phyloP scores from a whole-genome alignment of 1,140 invertebrate species.

The Drosophila yakuba region DNA sequence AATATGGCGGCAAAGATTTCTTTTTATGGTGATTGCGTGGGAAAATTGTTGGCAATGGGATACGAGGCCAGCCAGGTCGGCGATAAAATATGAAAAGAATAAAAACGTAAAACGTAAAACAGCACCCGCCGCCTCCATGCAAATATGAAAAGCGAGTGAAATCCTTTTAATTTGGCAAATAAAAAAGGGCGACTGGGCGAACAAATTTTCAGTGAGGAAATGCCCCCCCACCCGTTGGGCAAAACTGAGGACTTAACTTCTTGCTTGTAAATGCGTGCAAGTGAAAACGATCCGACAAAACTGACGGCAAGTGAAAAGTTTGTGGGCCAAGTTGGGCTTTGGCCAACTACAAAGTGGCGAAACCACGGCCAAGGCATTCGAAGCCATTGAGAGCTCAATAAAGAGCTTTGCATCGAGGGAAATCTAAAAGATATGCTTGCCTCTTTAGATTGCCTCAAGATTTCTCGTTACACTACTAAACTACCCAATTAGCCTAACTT shows the following conservation, averaged over 20 bases:
- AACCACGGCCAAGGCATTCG: constrained; percentile 39
- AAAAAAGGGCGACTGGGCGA: constrained; percentile 40
- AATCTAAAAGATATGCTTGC: constrained; percentile 1
- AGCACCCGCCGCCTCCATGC: constrained; percentile 49
- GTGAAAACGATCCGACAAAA: constrained; percentile 16
- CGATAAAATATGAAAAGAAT: constrained; percentile 68
- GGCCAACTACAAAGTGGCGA: constrained; percentile 39
- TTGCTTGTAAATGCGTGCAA: constrained; percentile 50
- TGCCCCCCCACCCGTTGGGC: constrained; percentile 8
- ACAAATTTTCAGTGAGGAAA: constrained; percentile 29
- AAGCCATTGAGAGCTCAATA: constrained; percentile 25
- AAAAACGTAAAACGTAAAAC: constrained; percentile 19
- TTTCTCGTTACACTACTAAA: not conserved
- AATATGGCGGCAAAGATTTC: constrained; percentile 66
- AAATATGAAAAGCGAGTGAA: constrained; percentile 78
- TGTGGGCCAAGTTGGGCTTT: constrained; percentile 16
- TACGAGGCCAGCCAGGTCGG: constrained; percentile 31
- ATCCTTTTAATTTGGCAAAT: constrained; percentile 82
- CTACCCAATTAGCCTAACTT: constrained; percentile 33
- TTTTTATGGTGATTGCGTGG: constrained; percentile 76
- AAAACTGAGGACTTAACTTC: constrained; percentile 53
- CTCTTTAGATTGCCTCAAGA: not conserved
- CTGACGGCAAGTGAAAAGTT: constrained; percentile 40
- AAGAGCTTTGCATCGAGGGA: constrained; percentile 1
- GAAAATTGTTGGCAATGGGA: constrained; percentile 37